Evolutionary conservation across 92 coral and sea anemone species (phyloP), one percentile per base, ranked within the genome.

Genomic region (Montipora capitata): DNA sequence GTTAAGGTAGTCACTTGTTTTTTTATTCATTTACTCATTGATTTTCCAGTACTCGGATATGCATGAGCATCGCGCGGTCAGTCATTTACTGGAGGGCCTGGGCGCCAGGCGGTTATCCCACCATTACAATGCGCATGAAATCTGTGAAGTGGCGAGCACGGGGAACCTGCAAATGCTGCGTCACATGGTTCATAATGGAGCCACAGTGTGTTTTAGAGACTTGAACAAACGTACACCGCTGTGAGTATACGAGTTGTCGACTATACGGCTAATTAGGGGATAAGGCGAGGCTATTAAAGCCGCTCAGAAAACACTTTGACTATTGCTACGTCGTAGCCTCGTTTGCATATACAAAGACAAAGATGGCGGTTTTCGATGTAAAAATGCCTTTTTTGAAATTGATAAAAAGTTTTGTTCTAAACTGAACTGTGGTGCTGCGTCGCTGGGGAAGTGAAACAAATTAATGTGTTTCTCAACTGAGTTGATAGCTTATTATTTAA

Each of bases 111-210:
- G 99, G 48, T 48, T 86, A 48, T 89, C 96, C 45, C 98, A 94
- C 86, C 98, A 96, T 66, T 96, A 97, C 96, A 96, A 94, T 65
- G 94, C 85, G 69, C 95, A 93, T 38, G 99, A 97, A 67, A 96
- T 97, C 81, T 92, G 98, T 77, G 98, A 97, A 72, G 99, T 94
- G 52, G 96, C 98, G 40, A 94, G 94, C 68, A 92, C 93, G 67
- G 99, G 99, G 2, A 97, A 97, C 88, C 92, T 97, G 62, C 98
- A 96, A 74, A 90, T 96, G 99, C 56, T 97, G 42, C 87, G 98
- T 41, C 99, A 96, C 80, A 97, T 97, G 99, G 99, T 97, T 0
- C 97, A 97, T 70, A 97, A 97, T 87, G 99, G 99, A 15, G 99
- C 98, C 2, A 93, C 91, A 45, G 93, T 97, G 35, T 91, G 98